Conservation (phyloP, 2,797 vertebrate species). For the Gobio occitaniae region DNA sequence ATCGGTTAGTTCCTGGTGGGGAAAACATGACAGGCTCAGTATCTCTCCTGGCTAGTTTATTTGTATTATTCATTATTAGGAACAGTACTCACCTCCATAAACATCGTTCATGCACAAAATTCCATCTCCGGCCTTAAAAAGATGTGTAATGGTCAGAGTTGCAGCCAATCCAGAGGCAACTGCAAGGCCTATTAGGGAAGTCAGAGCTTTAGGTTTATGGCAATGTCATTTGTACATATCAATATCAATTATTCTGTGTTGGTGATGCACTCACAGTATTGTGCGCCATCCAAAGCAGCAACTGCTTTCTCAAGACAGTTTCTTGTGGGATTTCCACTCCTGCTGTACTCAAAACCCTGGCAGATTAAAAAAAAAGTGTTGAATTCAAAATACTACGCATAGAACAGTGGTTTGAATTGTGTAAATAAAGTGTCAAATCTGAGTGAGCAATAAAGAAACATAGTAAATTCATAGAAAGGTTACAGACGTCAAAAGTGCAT, state of each 20-base stretch:
- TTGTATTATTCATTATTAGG: neutral
- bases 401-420: neutral
- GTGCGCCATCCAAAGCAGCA: constrained; percentile 89
- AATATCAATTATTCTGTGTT: neutral
- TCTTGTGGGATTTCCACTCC: constrained; percentile 94
- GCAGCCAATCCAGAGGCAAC: constrained; percentile 91
- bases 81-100: constrained; percentile 85
- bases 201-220: neutral
- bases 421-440: too few relatives aligned
- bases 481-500: neutral
- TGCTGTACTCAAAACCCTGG: constrained; percentile 91
- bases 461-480: neutral
- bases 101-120: constrained; percentile 92
- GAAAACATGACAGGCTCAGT: neutral
- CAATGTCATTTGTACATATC: neutral
- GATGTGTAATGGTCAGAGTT: constrained; percentile 85
- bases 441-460: neutral
- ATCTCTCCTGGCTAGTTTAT: neutral
- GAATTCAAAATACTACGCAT: neutral
- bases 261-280: constrained; percentile 84
- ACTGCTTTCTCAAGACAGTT: constrained; percentile 89
- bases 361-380: constrained; percentile 10
- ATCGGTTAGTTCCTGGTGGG: constrained; percentile 88
- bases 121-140: constrained; percentile 87
- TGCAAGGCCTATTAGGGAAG: constrained; percentile 80